Evolutionary conservation across 2,888 invertebrate genomes (phyloP).

Genomic region (Papilio elwesi): DNA sequence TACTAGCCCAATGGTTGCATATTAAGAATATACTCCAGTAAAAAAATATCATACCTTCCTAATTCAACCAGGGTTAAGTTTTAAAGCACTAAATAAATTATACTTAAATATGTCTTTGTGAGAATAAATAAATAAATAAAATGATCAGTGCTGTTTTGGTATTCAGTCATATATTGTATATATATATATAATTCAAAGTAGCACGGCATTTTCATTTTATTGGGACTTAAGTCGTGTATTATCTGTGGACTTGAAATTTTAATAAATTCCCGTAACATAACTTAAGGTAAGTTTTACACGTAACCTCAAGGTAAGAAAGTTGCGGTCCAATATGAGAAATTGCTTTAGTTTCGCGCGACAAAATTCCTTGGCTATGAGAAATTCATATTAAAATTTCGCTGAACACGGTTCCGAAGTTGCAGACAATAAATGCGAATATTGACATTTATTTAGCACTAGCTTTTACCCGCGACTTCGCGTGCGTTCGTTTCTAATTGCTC

Average conservation of each 20-base stretch:
- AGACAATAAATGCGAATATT: conserved; percentile 17
- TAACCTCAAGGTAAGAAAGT: conserved; percentile 25
- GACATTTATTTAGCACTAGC: background rate
- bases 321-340: conserved; percentile 31
- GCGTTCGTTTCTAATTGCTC: no score
- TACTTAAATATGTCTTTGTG: no score
- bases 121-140: no score
- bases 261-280: background rate
- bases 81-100: no score
- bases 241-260: background rate
- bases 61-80: no score
- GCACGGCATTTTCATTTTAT: background rate
- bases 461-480: background rate
- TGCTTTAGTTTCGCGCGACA: conserved; percentile 24
- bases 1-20: no score
- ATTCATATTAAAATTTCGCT: conserved; percentile 31
- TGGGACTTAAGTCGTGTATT: background rate
- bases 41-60: no score
- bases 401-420: conserved; percentile 22
- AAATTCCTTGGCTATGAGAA: conserved; percentile 31
- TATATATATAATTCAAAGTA: no score
- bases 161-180: no score
- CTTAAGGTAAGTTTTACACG: conserved; percentile 4
- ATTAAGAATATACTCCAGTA: no score
- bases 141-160: no score